These are phyloP conservation scores for Gavialis gangeticus DNA, from an alignment of 2,113 vertebrate genomes.

Conservation along the genomic window DNA sequence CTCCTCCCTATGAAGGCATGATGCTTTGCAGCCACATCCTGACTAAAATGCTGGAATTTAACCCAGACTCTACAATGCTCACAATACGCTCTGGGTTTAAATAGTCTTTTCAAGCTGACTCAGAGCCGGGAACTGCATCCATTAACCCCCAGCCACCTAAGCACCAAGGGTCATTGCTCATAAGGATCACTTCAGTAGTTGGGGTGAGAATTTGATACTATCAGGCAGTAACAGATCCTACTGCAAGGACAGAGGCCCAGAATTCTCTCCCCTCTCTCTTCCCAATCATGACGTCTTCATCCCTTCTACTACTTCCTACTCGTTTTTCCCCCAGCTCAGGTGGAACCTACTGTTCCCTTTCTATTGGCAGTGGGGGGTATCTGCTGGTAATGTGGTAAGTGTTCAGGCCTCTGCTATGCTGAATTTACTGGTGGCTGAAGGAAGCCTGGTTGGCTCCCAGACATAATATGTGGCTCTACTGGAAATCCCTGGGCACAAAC, in stretches of 20 bases:
- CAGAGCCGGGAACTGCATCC: neutral
- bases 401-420: no score
- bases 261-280: neutral
- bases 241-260: neutral
- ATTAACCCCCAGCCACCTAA: neutral
- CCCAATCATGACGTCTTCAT: fast-evolving
- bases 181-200: neutral
- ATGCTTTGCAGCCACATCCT: neutral
- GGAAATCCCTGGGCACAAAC: neutral
- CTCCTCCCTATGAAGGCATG: neutral
- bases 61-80: neutral
- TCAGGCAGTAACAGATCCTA: neutral
- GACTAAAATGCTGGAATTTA: neutral
- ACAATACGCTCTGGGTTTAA: neutral
- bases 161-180: neutral
- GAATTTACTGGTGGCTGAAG: neutral
- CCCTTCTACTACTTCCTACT: neutral
- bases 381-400: neutral
- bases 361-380: neutral
- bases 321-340: neutral
- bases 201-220: neutral
- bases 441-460: neutral
- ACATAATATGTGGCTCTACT: neutral
- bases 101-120: neutral
- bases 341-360: neutral